Conservation (phyloP, 2,113 vertebrate species). For the Acrocephalus kingi region DNA sequence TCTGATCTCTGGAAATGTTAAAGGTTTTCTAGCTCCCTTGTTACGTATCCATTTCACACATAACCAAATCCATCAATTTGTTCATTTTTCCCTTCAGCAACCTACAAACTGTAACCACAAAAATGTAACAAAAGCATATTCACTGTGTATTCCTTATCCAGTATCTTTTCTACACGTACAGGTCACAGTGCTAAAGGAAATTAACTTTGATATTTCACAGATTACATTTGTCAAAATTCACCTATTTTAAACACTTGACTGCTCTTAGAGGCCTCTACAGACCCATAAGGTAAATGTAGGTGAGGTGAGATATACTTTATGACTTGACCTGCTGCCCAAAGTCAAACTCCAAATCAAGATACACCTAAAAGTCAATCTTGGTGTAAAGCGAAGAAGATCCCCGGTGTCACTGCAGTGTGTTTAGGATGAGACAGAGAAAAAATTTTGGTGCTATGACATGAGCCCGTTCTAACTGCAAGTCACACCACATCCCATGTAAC, state of each 20-base stretch:
- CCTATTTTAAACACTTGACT: not conserved
- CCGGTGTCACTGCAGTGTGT: accelerated
- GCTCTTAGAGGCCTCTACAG: not conserved
- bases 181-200: conserved; percentile 25
- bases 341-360: not conserved
- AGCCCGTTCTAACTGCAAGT: not conserved
- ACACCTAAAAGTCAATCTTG: not conserved
- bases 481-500: not conserved
- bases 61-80: conserved; percentile 67
- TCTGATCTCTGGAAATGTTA: conserved; percentile 67
- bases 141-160: not conserved
- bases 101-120: conserved; percentile 64
- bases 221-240: conserved; percentile 23
- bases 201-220: conserved; percentile 39
- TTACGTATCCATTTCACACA: conserved; percentile 72
- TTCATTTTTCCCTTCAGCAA: conserved; percentile 64
- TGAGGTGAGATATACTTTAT: not conserved
- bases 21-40: conserved; percentile 66
- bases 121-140: conserved; percentile 55
- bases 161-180: conserved; percentile 40
- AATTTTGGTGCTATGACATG: not conserved
- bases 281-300: not conserved
- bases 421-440: not conserved
- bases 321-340: not conserved
- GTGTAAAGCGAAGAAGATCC: not conserved